These are phyloP conservation scores for Drosophila ohnishii DNA, from an alignment of 1,140 invertebrate species.

Conservation along the genomic window DNA sequence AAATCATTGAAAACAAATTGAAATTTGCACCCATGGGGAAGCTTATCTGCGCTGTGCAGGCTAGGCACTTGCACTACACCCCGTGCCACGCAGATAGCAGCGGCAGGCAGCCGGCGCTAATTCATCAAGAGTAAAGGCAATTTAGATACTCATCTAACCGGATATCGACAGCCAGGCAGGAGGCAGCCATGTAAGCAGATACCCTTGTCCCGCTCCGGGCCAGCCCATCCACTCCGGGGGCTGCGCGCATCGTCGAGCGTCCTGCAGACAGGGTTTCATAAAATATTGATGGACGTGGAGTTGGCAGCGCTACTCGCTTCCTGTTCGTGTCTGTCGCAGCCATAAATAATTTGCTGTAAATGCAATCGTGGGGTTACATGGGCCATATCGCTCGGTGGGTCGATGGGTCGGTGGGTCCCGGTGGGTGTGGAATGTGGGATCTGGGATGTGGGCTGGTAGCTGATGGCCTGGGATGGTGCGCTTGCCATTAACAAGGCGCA, in stretches of 20 bases:
- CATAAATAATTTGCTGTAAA: slow-evolving; percentile 82
- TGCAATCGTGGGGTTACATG: slow-evolving; percentile 76
- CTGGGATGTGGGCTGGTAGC: background rate
- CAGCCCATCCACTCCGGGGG: slow-evolving; percentile 38
- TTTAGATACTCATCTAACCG: slow-evolving; percentile 81
- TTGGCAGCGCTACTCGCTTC: slow-evolving; percentile 78
- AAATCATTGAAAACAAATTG: slow-evolving; percentile 71
- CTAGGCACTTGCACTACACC: slow-evolving; percentile 41
- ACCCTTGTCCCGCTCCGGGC: slow-evolving; percentile 37
- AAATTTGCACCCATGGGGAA: slow-evolving; percentile 62
- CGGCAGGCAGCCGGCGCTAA: slow-evolving; percentile 62
- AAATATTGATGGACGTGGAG: slow-evolving; percentile 82
- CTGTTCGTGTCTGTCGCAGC: slow-evolving; percentile 81
- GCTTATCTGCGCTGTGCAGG: slow-evolving; percentile 55
- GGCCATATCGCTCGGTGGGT: slow-evolving; percentile 33
- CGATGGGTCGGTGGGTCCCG: background rate
- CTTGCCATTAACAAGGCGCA: slow-evolving; percentile 74
- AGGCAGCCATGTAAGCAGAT: slow-evolving; percentile 59
- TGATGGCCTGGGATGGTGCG: slow-evolving; percentile 21
- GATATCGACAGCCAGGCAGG: slow-evolving; percentile 73
- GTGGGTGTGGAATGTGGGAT: background rate
- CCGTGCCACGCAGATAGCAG: slow-evolving; percentile 17
- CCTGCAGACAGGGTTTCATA: slow-evolving; percentile 80
- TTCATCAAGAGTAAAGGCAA: slow-evolving; percentile 81
- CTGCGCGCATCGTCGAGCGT: slow-evolving; percentile 34